Conservation (phyloP, 2,113 vertebrate species). For the Marmota flaviventris region DNA sequence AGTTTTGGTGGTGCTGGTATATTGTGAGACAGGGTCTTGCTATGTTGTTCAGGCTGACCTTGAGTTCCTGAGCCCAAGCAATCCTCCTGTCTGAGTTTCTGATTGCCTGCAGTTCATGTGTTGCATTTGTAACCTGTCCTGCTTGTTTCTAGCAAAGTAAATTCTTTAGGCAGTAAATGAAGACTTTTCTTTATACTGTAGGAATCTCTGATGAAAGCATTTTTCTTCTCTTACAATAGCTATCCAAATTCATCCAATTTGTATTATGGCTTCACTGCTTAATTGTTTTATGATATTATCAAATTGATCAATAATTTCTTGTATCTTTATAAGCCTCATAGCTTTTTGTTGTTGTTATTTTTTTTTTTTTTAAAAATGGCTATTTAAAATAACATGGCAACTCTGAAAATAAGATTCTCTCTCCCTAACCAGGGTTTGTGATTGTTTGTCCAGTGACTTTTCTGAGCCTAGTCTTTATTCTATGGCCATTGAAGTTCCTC, state of each 20-base stretch:
- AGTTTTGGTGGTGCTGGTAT: too few relatives aligned
- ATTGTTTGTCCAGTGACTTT: background rate
- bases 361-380: background rate
- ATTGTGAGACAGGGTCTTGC: too few relatives aligned
- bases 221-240: background rate
- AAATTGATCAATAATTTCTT: background rate
- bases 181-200: background rate
- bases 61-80: too few relatives aligned
- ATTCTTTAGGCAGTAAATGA: background rate
- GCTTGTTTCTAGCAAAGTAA: background rate
- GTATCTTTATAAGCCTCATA: background rate
- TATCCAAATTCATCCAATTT: background rate
- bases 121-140: background rate
- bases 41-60: too few relatives aligned
- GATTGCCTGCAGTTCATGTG: background rate
- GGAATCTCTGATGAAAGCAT: background rate
- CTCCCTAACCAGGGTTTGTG: background rate
- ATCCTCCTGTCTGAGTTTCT: too few relatives aligned
- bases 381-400: slow-evolving; percentile 27
- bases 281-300: background rate
- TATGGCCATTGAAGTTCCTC: background rate
- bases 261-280: background rate
- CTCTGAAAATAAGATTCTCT: background rate
- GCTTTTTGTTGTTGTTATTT: too few relatives aligned
- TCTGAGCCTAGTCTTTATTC: background rate